phyloP scores from a whole-genome alignment of 2,888 invertebrate species.

The Trichopria drosophilae region DNA sequence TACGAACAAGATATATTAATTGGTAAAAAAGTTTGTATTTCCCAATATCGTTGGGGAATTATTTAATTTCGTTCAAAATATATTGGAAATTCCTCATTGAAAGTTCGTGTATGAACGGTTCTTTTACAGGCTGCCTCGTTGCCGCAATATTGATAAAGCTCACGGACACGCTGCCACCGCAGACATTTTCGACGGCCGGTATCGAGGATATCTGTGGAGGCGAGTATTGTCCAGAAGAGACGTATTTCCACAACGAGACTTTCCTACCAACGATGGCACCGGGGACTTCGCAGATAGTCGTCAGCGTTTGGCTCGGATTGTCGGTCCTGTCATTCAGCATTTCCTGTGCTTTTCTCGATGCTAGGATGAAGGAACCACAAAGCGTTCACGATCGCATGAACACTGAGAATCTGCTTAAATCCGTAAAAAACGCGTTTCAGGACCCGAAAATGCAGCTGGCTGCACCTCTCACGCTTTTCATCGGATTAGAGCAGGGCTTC shows the following conservation, averaged over 20 bases:
- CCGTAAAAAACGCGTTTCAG: constrained; percentile 61
- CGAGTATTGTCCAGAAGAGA: constrained; percentile 51
- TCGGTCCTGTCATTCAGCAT: constrained; percentile 50
- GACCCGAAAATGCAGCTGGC: constrained; percentile 71
- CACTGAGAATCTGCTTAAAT: constrained; percentile 53
- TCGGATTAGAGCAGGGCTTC: constrained; percentile 83
- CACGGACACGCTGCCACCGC: constrained; percentile 39
- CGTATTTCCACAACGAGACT: constrained; percentile 26
- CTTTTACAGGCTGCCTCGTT: constrained; percentile 47
- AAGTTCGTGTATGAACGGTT: too few relatives aligned
- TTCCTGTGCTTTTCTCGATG: constrained; percentile 53
- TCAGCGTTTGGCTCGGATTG: constrained; percentile 51
- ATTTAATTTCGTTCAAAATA: neutral
- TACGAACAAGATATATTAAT: too few relatives aligned
- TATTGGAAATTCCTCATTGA: neutral
- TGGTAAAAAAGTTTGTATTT: too few relatives aligned
- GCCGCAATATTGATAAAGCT: constrained; percentile 48
- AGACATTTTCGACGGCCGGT: constrained; percentile 36
- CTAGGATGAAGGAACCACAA: constrained; percentile 50
- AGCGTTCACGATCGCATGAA: constrained; percentile 34
- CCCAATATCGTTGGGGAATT: too few relatives aligned
- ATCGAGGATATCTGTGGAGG: constrained; percentile 50
- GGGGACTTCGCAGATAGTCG: constrained; percentile 46
- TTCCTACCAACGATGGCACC: constrained; percentile 42
- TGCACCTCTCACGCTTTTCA: constrained; percentile 77